Evolutionary conservation across 1,140 invertebrate species (phyloP).

Genomic region (Microplitis mediator): DNA sequence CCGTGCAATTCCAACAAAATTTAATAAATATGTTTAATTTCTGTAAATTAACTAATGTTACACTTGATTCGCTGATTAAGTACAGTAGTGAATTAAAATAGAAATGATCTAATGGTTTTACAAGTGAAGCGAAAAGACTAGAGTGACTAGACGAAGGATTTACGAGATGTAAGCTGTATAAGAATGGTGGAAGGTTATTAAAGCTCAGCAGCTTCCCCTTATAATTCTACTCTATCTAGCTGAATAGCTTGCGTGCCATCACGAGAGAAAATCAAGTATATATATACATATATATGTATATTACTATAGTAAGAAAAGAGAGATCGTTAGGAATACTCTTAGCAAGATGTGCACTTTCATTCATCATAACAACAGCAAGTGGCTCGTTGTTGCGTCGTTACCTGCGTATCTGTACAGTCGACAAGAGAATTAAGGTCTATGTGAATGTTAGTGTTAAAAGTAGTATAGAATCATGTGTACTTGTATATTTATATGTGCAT

Average conservation of each 20-base stretch:
- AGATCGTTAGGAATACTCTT: not conserved
- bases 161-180: constrained; percentile 39
- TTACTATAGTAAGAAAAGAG: not conserved
- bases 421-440: not conserved
- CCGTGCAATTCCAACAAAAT: too few relatives aligned
- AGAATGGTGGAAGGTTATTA: constrained; percentile 40
- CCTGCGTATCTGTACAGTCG: not conserved
- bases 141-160: constrained; percentile 32
- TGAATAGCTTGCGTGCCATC: constrained; percentile 1
- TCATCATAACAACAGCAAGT: not conserved
- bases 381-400: not conserved
- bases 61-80: too few relatives aligned
- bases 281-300: too few relatives aligned
- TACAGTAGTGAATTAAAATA: too few relatives aligned
- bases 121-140: too few relatives aligned
- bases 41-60: too few relatives aligned
- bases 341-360: not conserved
- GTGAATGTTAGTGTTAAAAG: not conserved
- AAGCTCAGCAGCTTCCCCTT: constrained; percentile 26
- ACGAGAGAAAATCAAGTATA: not conserved
- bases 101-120: too few relatives aligned
- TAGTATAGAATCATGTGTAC: not conserved
- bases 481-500: not conserved
- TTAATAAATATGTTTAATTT: too few relatives aligned
- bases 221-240: not conserved